These are phyloP conservation scores for Cataglyphis rosenhaueri DNA, from an alignment of 2,888 invertebrate species.

Conservation along the genomic window DNA sequence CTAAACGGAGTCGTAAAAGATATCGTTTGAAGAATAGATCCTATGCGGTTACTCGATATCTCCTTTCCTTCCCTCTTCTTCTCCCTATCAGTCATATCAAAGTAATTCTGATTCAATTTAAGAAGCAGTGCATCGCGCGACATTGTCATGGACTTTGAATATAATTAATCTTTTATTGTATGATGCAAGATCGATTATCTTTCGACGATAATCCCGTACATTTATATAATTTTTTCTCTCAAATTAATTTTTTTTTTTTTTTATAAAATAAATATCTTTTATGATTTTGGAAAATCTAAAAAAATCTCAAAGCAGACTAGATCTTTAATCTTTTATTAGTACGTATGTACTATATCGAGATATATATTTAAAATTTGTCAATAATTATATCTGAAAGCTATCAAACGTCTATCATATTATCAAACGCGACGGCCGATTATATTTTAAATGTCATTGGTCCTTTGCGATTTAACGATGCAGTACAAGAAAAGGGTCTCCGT, in stretches of 20 bases:
- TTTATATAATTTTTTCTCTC: background rate
- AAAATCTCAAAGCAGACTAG: background rate
- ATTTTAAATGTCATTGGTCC: conserved; percentile 14
- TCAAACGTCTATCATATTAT: background rate
- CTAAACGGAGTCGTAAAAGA: conserved; percentile 41
- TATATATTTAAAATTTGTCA: conserved; percentile 17
- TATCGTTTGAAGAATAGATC: conserved; percentile 38
- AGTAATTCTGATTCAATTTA: conserved; percentile 56
- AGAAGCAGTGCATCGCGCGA: conserved; percentile 44
- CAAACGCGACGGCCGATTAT: conserved; percentile 39
- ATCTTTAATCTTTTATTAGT: background rate
- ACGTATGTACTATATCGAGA: background rate
- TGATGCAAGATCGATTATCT: background rate
- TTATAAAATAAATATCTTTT: background rate
- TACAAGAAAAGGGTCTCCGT: conserved; percentile 37
- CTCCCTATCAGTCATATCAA: background rate
- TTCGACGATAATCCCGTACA: background rate
- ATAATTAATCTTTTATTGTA: conserved; percentile 27
- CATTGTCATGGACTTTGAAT: conserved; percentile 35
- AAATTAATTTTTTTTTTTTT: background rate
- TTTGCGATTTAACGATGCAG: conserved; percentile 45
- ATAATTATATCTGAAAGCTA: conserved; percentile 1
- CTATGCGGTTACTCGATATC: conserved; percentile 19
- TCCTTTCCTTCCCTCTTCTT: background rate
- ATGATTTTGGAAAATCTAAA: background rate